These are phyloP conservation scores for Allochrocebus solatus DNA, from an alignment of 2,797 vertebrate genomes.

Conservation along the genomic window DNA sequence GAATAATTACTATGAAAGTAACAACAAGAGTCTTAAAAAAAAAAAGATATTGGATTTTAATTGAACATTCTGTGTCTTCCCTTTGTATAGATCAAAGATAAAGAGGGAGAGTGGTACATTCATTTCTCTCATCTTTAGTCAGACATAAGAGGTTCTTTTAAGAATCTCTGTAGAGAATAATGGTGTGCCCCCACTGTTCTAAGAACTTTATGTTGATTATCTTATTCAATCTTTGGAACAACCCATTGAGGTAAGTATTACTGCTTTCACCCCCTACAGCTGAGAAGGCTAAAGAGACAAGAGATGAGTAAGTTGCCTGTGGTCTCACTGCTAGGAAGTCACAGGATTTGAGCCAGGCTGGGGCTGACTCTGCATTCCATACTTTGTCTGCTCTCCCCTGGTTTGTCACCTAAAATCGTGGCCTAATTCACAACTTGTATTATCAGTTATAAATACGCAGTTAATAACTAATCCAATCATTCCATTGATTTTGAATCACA, in stretches of 20 bases:
- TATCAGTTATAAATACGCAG: neutral
- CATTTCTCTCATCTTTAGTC: neutral
- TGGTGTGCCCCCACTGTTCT: neutral
- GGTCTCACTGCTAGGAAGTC: neutral
- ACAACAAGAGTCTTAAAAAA: neutral
- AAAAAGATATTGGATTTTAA: neutral
- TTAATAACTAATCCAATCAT: neutral
- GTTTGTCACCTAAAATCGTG: neutral
- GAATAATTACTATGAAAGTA: neutral
- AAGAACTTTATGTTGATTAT: neutral
- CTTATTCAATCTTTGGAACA: neutral
- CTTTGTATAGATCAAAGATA: neutral
- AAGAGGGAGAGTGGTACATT: neutral
- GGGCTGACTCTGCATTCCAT: neutral
- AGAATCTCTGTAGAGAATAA: neutral
- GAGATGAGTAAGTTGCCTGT: neutral
- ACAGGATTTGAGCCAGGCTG: neutral
- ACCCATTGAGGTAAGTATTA: neutral
- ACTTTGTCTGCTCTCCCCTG: neutral
- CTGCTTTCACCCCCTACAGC: neutral
- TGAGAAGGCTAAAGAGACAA: neutral
- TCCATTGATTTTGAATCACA: neutral
- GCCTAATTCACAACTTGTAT: neutral
- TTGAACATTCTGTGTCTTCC: neutral
- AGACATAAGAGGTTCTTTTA: neutral